Conservation (phyloP, 1,140 invertebrate genomes). For the Drosophila funebris region DNA sequence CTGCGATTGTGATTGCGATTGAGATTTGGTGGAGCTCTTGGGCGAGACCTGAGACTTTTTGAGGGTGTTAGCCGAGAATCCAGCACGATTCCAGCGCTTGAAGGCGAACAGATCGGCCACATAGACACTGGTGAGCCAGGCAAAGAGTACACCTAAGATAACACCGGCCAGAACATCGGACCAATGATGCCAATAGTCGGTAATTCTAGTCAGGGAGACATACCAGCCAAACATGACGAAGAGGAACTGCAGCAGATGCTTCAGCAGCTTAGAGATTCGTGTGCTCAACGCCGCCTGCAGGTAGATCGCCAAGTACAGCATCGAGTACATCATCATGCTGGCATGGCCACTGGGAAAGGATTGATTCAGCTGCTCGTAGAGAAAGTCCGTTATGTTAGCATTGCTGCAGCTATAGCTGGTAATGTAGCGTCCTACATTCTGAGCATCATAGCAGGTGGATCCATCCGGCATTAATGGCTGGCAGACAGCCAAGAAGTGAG, state of each 20-base stretch:
- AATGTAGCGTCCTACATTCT: slow-evolving; percentile 87
- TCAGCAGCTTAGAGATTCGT: slow-evolving; percentile 89
- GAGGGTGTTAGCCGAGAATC: slow-evolving; percentile 56
- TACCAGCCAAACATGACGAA: slow-evolving; percentile 91
- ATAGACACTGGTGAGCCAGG: slow-evolving; percentile 84
- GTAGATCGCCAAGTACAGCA: slow-evolving; percentile 93
- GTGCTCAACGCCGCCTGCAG: slow-evolving; percentile 90
- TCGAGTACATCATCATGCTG: slow-evolving; percentile 90
- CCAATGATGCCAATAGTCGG: slow-evolving; percentile 98
- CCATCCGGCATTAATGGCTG: slow-evolving; percentile 85
- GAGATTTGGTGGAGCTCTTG: slow-evolving; percentile 61
- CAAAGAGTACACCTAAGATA: slow-evolving; percentile 85
- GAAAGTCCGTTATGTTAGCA: slow-evolving; percentile 84
- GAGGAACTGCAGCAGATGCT: slow-evolving; percentile 90
- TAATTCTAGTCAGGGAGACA: slow-evolving; percentile 93
- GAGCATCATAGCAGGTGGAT: slow-evolving; percentile 84
- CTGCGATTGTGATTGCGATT: slow-evolving; percentile 17
- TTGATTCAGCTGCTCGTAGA: slow-evolving; percentile 89
- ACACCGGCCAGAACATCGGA: slow-evolving; percentile 86
- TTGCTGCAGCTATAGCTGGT: slow-evolving; percentile 87
- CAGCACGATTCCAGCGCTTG: slow-evolving; percentile 52
- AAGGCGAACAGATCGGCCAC: slow-evolving; percentile 69
- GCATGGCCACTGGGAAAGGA: slow-evolving; percentile 93
- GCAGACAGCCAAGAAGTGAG: slow-evolving; percentile 94
- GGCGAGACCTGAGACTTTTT: slow-evolving; percentile 62